Evolutionary conservation across 1,140 invertebrate species (phyloP).

Genomic region (Scaptomyza graminum): DNA sequence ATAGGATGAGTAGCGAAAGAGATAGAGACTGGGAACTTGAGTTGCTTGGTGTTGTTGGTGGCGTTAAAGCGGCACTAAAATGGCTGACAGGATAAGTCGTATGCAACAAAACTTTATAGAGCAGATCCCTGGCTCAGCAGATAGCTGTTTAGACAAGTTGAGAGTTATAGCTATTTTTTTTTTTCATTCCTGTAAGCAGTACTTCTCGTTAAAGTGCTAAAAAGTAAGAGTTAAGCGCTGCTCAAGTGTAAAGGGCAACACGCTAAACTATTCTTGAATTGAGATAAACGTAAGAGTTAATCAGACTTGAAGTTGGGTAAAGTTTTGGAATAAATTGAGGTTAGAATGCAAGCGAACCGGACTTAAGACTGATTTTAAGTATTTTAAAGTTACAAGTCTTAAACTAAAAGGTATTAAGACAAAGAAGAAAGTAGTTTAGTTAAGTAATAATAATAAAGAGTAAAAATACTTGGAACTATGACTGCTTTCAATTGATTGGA

Average conservation of each 20-base stretch:
- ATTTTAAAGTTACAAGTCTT: background rate
- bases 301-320: background rate
- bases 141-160: conserved; percentile 46
- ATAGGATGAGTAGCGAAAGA: background rate
- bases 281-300: background rate
- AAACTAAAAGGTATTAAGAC: too few relatives aligned
- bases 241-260: background rate
- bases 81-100: conserved; percentile 36
- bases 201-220: conserved; percentile 37
- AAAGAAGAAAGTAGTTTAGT: too few relatives aligned
- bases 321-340: background rate
- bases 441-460: too few relatives aligned
- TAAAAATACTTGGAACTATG: background rate
- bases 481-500: background rate
- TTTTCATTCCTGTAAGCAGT: background rate
- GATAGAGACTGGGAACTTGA: background rate
- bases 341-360: background rate
- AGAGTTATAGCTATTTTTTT: conserved; percentile 26
- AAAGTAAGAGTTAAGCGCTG: conserved; percentile 22
- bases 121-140: conserved; percentile 36
- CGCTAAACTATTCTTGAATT: background rate
- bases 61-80: conserved; percentile 31
- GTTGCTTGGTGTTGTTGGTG: background rate
- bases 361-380: background rate
- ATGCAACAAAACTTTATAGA: conserved; percentile 36